Evolutionary conservation across 2,113 vertebrate species (phyloP).

Genomic region (Tetrax tetrax): DNA sequence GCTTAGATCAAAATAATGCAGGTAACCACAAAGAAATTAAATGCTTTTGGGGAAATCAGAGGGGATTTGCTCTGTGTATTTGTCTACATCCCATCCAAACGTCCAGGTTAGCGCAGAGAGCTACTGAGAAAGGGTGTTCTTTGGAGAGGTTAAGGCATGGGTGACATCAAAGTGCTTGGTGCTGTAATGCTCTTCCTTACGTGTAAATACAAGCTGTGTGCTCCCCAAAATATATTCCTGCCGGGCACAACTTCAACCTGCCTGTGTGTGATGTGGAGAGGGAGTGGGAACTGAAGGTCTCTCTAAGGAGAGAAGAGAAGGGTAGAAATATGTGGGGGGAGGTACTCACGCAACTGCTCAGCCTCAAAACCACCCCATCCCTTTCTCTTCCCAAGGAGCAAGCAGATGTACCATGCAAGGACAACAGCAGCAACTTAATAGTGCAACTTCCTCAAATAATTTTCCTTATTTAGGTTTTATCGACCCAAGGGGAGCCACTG

Average conservation of each 20-base stretch:
- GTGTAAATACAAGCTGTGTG: background rate
- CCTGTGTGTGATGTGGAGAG: background rate
- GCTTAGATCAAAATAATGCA: background rate
- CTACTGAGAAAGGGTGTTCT: background rate
- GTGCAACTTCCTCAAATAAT: too few species aligned
- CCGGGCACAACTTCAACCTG: fast-evolving
- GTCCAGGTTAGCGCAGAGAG: background rate
- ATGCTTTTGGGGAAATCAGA: background rate
- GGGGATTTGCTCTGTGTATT: background rate
- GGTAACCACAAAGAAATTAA: background rate
- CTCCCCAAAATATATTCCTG: background rate
- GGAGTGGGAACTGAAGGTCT: fast-evolving
- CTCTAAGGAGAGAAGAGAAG: background rate
- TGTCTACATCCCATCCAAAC: background rate
- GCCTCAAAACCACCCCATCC: background rate
- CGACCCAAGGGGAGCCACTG: background rate
- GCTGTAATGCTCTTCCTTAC: background rate
- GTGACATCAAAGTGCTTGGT: background rate
- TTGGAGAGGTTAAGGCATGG: background rate
- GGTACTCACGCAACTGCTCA: background rate
- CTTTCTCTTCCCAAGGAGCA: background rate
- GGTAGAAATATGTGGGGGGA: background rate
- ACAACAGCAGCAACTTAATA: background rate
- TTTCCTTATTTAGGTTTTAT: background rate
- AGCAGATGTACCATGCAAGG: too few species aligned